These are phyloP conservation scores for Protonemura montana DNA, from an alignment of 2,888 invertebrate genomes.

Conservation along the genomic window DNA sequence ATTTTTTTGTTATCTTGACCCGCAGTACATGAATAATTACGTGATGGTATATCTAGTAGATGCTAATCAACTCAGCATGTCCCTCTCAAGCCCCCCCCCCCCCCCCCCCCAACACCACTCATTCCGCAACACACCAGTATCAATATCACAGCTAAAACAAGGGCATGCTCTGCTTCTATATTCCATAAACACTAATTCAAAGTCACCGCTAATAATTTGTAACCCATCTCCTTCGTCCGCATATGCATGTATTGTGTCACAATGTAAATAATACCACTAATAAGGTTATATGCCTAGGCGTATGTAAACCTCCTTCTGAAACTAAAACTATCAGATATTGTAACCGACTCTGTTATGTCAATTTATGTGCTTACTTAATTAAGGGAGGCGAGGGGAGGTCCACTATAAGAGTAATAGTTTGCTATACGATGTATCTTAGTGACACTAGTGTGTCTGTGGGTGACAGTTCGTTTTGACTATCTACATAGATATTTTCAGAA, in stretches of 20 bases:
- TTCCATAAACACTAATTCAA: neutral
- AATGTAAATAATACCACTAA: neutral
- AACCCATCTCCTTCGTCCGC: neutral
- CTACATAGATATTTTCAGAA: too few species aligned
- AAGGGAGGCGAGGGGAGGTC: too few species aligned
- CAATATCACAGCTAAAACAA: neutral
- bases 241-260: neutral
- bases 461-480: too few species aligned
- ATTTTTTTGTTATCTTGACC: neutral
- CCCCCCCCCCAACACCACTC: neutral
- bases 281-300: too few species aligned
- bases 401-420: too few species aligned
- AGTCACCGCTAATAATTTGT: neutral
- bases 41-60: neutral
- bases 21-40: neutral
- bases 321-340: too few species aligned
- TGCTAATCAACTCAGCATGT: neutral
- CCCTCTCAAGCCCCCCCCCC: neutral
- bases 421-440: too few species aligned
- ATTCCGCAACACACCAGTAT: neutral
- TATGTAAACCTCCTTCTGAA: too few species aligned
- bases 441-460: too few species aligned
- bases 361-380: too few species aligned
- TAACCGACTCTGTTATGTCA: neutral
- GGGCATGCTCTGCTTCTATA: neutral